Percentiles rank a stretch among this genome's conserved stretches.
Conservation (phyloP, 1,140 invertebrate genomes). For the Drosophila persimilis region DNA sequence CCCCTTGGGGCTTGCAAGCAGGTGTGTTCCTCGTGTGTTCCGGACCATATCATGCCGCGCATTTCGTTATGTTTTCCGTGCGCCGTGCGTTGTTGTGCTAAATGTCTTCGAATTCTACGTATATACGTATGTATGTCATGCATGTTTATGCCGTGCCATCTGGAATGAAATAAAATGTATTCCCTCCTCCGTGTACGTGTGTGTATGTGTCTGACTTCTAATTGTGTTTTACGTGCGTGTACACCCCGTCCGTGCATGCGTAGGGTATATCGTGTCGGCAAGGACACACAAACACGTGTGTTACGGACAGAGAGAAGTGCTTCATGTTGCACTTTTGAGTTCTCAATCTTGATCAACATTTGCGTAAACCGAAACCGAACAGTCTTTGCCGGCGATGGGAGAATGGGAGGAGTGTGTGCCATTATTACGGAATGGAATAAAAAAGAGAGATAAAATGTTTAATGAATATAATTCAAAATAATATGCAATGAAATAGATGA, state of each 20-base stretch:
- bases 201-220: constrained; percentile 34
- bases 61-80: constrained; percentile 29
- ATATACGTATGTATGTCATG: background rate
- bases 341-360: too few species aligned
- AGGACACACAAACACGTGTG: background rate
- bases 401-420: too few species aligned
- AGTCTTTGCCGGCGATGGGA: too few species aligned
- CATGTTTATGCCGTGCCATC: constrained; percentile 27
- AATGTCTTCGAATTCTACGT: constrained; percentile 37
- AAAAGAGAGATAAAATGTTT: too few species aligned
- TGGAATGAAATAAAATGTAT: constrained; percentile 27
- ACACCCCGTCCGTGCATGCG: background rate
- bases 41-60: constrained; percentile 10
- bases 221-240: constrained; percentile 49
- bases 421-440: too few species aligned
- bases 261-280: constrained; percentile 2
- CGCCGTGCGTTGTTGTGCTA: constrained; percentile 21
- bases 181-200: background rate
- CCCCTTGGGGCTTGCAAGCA: constrained; percentile 6
- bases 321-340: too few species aligned
- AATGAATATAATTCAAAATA: too few species aligned
- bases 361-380: too few species aligned
- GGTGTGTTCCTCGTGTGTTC: background rate
- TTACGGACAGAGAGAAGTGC: too few species aligned
- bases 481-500: too few species aligned